These are phyloP conservation scores for Apantesis nais DNA, from an alignment of 2,888 invertebrate species.

Conservation along the genomic window DNA sequence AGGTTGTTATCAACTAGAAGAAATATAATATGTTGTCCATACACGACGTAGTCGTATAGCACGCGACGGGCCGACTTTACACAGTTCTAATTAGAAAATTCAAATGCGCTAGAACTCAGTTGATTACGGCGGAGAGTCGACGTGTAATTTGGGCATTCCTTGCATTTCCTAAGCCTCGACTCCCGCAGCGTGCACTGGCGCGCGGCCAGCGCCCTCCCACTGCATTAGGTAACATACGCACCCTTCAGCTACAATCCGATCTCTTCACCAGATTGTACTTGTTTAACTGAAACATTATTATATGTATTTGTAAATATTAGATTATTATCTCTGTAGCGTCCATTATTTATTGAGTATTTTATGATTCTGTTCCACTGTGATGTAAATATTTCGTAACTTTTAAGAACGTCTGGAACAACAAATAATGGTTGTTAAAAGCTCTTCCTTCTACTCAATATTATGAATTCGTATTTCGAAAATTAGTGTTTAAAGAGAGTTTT, in stretches of 20 bases:
- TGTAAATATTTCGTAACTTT: slow-evolving; percentile 18
- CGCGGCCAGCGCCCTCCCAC: slow-evolving; percentile 33
- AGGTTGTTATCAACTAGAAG: too few species aligned
- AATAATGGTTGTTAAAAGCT: slow-evolving; percentile 27
- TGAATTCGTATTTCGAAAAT: slow-evolving; percentile 31
- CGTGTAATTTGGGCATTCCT: slow-evolving; percentile 56
- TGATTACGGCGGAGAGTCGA: slow-evolving; percentile 53
- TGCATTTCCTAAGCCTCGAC: slow-evolving; percentile 23
- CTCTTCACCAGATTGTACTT: not conserved
- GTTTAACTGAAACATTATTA: slow-evolving; percentile 14
- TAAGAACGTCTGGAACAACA: slow-evolving; percentile 12
- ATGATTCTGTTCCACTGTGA: slow-evolving; percentile 23
- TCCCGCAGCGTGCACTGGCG: slow-evolving; percentile 27
- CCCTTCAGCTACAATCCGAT: slow-evolving; percentile 15
- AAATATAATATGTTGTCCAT: not conserved
- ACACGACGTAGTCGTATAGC: too few species aligned
- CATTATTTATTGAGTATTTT: slow-evolving; percentile 16
- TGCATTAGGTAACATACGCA: slow-evolving; percentile 28
- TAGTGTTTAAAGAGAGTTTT: slow-evolving; percentile 32
- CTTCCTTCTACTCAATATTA: slow-evolving; percentile 22
- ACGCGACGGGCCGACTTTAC: slow-evolving; percentile 24
- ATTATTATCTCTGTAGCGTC: not conserved
- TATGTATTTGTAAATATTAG: slow-evolving; percentile 13
- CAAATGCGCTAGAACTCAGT: slow-evolving; percentile 53
- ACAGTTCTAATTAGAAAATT: slow-evolving; percentile 59